Evolutionary conservation across 2,797 vertebrate genomes (phyloP).

Genomic region (Epinephelus coioides): DNA sequence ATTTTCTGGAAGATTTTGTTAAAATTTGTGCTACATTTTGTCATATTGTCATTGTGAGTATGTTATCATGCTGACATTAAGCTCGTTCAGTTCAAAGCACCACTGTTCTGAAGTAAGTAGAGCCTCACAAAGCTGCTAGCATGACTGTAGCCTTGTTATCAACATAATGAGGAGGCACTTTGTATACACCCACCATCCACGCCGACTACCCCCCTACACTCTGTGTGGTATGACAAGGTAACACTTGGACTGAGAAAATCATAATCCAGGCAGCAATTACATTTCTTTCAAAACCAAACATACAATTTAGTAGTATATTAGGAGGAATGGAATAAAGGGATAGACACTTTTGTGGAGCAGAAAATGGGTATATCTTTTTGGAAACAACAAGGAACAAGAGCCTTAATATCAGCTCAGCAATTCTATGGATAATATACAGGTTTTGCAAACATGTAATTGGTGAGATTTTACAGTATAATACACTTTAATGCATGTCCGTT

Average conservation of each 20-base stretch:
- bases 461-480: background rate
- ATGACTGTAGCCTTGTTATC: background rate
- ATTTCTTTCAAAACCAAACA: slow-evolving; percentile 2
- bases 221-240: background rate
- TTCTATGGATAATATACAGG: background rate
- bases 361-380: background rate
- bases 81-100: background rate
- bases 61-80: background rate
- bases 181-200: background rate
- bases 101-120: background rate
- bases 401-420: background rate
- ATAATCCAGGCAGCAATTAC: background rate
- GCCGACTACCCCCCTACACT: background rate
- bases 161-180: slow-evolving; percentile 1
- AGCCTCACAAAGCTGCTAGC: background rate
- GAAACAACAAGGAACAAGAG: slow-evolving; percentile 10
- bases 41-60: too few relatives aligned
- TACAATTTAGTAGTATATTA: background rate
- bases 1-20: too few relatives aligned
- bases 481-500: slow-evolving; percentile 6
- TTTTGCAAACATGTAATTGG: background rate
- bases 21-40: too few relatives aligned
- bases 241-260: background rate
- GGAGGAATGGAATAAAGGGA: background rate
- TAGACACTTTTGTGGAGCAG: background rate